A percentile compares a stretch with the other conserved stretches of the same genome.
These are phyloP conservation scores for Drosophila setifemur DNA, from an alignment of 1,140 invertebrate genomes.

Conservation along the genomic window DNA sequence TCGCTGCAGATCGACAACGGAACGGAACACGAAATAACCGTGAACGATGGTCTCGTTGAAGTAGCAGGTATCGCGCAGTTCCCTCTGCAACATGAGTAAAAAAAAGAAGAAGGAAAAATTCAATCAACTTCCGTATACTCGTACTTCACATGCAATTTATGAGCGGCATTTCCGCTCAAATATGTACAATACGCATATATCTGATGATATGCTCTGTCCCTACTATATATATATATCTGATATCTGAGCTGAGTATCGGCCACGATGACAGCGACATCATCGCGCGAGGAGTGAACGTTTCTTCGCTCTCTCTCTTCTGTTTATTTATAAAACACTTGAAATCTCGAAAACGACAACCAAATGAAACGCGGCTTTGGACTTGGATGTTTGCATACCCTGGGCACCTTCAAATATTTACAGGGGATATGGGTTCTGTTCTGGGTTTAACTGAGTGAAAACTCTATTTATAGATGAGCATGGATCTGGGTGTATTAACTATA, in stretches of 20 bases:
- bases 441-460: too few relatives aligned
- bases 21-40: conserved; percentile 82
- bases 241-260: conserved; percentile 20
- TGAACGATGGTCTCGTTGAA: conserved; percentile 82
- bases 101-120: neutral
- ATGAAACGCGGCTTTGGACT: conserved; percentile 65
- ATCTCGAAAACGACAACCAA: conserved; percentile 55
- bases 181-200: neutral
- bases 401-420: neutral
- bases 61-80: conserved; percentile 81
- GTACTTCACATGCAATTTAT: conserved; percentile 65
- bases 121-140: conserved; percentile 26
- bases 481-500: too few relatives aligned
- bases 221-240: neutral
- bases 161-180: conserved; percentile 59
- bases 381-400: conserved; percentile 18
- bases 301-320: conserved; percentile 34
- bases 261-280: conserved; percentile 34
- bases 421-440: neutral
- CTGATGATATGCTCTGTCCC: neutral
- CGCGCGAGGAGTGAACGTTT: conserved; percentile 18
- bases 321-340: conserved; percentile 80
- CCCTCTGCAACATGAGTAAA: conserved; percentile 59
- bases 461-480: too few relatives aligned
- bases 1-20: conserved; percentile 79